Conservation (phyloP, 1,140 invertebrate genomes). For the Ganaspis sp. region DNA sequence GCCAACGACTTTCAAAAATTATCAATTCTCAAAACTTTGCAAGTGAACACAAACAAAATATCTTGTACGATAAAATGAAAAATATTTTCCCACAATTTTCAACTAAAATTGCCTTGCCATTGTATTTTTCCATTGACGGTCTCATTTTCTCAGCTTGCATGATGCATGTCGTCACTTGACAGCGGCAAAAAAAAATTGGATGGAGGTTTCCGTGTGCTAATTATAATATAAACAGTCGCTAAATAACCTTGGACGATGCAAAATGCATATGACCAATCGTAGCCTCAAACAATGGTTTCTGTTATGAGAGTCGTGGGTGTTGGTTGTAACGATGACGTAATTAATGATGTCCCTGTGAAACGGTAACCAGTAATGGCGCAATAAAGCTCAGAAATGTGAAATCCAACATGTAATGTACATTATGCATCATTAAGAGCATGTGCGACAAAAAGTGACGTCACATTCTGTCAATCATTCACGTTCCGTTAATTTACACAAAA, state of each 20-base stretch:
- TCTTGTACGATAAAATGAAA: no score
- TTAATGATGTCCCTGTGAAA: constrained; percentile 20
- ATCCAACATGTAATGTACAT: constrained; percentile 1
- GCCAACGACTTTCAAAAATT: background rate
- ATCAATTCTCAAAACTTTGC: no score
- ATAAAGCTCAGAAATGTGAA: constrained; percentile 6
- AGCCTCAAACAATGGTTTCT: constrained; percentile 7
- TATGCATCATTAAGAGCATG: constrained; percentile 7
- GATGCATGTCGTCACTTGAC: background rate
- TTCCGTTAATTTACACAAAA: constrained; percentile 6
- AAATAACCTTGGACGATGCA: constrained; percentile 15
- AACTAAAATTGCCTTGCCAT: no score
- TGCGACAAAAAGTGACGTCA: background rate
- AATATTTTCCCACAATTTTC: no score
- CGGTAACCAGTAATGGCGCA: constrained; percentile 10
- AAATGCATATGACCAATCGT: constrained; percentile 17
- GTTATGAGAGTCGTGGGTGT: constrained; percentile 22
- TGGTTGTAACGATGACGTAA: constrained; percentile 22
- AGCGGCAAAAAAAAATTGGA: background rate
- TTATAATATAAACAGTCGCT: constrained; percentile 25
- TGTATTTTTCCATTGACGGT: background rate
- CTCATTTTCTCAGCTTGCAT: constrained; percentile 4
- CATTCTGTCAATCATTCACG: background rate
- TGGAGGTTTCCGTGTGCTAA: background rate
- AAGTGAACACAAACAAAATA: no score